phyloP scores from a whole-genome alignment of 2,888 invertebrate genomes.

The Stomorhina lunata region DNA sequence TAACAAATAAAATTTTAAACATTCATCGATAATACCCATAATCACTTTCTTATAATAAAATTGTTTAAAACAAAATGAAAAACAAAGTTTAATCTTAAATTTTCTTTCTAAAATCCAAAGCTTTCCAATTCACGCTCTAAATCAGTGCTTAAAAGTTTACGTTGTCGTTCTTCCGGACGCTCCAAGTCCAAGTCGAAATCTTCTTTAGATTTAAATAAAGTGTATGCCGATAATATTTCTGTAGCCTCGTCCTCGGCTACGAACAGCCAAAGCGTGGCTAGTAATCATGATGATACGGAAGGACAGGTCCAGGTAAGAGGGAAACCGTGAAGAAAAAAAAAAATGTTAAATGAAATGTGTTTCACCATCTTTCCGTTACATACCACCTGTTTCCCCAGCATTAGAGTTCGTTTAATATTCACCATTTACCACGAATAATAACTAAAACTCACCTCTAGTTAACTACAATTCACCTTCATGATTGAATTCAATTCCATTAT shows the following conservation, averaged over 20 bases:
- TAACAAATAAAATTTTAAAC: not conserved
- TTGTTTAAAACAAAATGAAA: not conserved
- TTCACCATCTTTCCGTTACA: not conserved
- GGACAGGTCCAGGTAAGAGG: conserved; percentile 62
- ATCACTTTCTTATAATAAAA: no score
- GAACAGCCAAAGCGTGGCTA: conserved; percentile 11
- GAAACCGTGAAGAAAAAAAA: not conserved
- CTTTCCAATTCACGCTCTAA: conserved; percentile 72
- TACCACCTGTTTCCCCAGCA: conserved; percentile 24
- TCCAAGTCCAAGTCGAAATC: conserved; percentile 72
- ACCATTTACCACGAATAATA: conserved; percentile 2
- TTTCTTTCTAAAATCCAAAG: conserved; percentile 62
- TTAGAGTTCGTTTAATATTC: conserved; percentile 28
- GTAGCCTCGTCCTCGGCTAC: conserved; percentile 38
- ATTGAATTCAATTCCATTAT: conserved; percentile 16
- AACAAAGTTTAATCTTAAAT: not conserved
- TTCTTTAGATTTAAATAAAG: conserved; percentile 68
- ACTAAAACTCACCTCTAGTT: conserved; percentile 3
- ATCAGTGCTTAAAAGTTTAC: conserved; percentile 74
- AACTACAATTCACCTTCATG: not conserved
- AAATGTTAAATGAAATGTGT: not conserved
- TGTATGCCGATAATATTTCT: conserved; percentile 41
- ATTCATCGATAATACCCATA: no score
- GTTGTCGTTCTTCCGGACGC: conserved; percentile 71
- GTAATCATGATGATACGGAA: conserved; percentile 46